These are phyloP conservation scores for Orcinus orca DNA, from an alignment of 2,113 vertebrate species.

Conservation along the genomic window DNA sequence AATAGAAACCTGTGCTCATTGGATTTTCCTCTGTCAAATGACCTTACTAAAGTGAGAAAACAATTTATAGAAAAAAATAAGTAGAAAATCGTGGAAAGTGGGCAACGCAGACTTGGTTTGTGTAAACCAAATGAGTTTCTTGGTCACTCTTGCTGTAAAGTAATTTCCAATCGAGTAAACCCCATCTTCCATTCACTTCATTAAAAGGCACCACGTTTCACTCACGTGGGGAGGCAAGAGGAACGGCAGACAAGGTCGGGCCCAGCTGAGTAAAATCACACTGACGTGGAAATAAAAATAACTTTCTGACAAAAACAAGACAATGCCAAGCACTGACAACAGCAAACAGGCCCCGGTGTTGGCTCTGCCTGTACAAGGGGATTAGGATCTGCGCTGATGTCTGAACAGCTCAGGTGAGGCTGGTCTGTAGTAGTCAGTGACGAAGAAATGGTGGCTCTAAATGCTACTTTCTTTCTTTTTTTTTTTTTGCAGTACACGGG, in stretches of 20 bases:
- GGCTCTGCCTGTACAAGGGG: neutral
- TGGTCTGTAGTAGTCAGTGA: fast-evolving
- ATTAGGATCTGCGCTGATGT: fast-evolving
- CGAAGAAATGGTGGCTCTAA: neutral
- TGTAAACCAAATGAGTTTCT: neutral
- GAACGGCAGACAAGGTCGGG: neutral
- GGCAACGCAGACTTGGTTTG: neutral
- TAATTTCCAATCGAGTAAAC: neutral
- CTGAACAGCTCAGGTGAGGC: neutral
- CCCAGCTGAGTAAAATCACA: neutral
- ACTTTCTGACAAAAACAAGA: neutral
- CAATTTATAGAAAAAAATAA: neutral
- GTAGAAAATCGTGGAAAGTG: neutral
- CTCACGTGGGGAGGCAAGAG: neutral
- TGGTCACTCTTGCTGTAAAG: no score
- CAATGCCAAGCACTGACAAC: no score
- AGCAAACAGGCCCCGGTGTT: neutral
- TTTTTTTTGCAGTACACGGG: neutral
- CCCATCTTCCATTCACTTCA: neutral
- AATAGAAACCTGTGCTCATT: neutral
- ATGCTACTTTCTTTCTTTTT: neutral
- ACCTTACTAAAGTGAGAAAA: neutral
- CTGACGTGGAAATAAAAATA: neutral
- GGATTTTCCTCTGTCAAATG: neutral
- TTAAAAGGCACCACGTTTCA: neutral